phyloP scores from a whole-genome alignment of 2,888 invertebrate species.

The Apotomis turbidana region DNA sequence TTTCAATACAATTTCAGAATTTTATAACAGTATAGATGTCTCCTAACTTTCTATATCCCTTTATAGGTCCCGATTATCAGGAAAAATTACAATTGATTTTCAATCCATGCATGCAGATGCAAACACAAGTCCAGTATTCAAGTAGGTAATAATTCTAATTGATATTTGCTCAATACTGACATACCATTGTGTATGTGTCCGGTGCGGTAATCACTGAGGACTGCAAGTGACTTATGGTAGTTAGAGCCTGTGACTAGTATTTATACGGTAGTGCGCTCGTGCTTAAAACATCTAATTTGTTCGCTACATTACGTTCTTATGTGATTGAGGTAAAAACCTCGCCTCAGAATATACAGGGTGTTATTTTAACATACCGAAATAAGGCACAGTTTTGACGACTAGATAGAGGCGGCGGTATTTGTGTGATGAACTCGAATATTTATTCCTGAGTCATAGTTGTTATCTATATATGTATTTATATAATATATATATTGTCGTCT shows the following conservation, averaged over 20 bases:
- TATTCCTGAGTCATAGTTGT: no score
- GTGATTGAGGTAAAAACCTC: slow-evolving; percentile 61
- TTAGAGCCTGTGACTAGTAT: slow-evolving; percentile 59
- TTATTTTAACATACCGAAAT: neutral
- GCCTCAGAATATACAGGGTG: slow-evolving; percentile 45
- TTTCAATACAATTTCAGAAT: no score
- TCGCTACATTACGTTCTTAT: slow-evolving; percentile 65
- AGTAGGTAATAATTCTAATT: slow-evolving; percentile 4
- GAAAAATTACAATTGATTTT: no score
- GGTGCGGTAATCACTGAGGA: slow-evolving; percentile 54
- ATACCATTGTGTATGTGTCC: slow-evolving; percentile 54
- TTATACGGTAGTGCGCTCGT: slow-evolving; percentile 67
- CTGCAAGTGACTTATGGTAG: slow-evolving; percentile 64
- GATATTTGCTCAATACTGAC: slow-evolving; percentile 44
- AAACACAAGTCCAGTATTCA: slow-evolving; percentile 4
- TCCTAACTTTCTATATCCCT: no score
- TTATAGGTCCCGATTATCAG: no score
- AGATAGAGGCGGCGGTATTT: no score
- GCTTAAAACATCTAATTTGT: slow-evolving; percentile 72
- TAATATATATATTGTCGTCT: no score
- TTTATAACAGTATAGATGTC: no score
- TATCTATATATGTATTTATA: no score
- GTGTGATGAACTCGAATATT: no score
- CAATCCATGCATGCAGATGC: no score
- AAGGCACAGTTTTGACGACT: no score